A percentile compares a stretch with the other conserved stretches of the same genome.
These are phyloP conservation scores for Pipra filicauda DNA, from an alignment of 2,113 vertebrate species.

Conservation along the genomic window DNA sequence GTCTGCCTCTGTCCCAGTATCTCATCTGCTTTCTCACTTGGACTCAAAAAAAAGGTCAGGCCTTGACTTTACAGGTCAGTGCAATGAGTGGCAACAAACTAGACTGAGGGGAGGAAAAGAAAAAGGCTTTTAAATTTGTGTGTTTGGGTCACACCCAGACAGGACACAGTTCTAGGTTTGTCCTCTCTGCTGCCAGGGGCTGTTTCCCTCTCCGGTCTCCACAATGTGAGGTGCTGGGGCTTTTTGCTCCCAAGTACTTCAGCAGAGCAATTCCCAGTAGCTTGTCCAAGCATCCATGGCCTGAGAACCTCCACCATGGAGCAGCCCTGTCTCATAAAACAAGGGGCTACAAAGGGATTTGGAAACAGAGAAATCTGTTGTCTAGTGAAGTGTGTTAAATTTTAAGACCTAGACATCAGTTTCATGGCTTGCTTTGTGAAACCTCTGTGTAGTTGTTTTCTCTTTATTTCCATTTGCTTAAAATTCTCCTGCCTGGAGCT, in stretches of 20 bases:
- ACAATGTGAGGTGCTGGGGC: fast-evolving
- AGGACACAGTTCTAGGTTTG: background rate
- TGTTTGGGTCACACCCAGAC: background rate
- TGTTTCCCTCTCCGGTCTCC: background rate
- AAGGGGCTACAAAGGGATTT: background rate
- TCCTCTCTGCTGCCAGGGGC: background rate
- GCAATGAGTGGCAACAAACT: background rate
- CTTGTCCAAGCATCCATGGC: fast-evolving
- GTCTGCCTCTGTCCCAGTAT: slow-evolving; percentile 49
- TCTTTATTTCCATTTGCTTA: background rate
- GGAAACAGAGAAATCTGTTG: background rate
- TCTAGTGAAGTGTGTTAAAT: background rate
- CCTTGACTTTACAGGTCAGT: slow-evolving; percentile 55
- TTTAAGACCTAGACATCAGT: background rate
- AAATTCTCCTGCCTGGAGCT: background rate
- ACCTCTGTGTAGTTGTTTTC: background rate
- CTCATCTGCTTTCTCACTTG: slow-evolving; percentile 67
- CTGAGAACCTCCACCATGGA: background rate
- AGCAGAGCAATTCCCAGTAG: background rate
- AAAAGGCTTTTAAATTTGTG: background rate
- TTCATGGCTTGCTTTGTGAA: background rate
- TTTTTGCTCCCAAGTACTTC: background rate
- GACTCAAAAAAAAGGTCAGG: slow-evolving; percentile 14
- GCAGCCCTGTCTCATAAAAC: background rate
- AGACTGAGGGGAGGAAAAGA: background rate